Percentiles rank a stretch among this genome's conserved stretches.
Evolutionary conservation across 2,797 vertebrate genomes (phyloP).

Genomic region (Parauchenoglanis ngamensis): DNA sequence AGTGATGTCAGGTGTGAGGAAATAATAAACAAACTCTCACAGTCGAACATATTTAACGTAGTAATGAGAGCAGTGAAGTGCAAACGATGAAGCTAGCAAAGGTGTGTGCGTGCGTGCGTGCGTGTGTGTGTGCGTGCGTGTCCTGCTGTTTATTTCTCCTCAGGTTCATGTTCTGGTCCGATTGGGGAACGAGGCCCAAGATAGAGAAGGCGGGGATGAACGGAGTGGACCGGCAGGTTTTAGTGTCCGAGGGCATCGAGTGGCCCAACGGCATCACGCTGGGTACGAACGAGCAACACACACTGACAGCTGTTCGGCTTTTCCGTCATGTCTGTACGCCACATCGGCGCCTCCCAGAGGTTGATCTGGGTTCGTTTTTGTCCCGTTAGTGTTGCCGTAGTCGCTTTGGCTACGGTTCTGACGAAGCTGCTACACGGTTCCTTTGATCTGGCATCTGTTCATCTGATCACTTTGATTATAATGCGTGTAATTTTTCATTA

Average conservation of each 20-base stretch:
- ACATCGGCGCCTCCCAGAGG: too few species aligned
- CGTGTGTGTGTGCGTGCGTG: too few species aligned
- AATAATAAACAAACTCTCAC: too few species aligned
- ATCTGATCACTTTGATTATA: neutral
- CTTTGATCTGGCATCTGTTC: neutral
- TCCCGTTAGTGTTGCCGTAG: neutral
- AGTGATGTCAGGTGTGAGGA: too few species aligned
- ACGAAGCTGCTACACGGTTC: neutral
- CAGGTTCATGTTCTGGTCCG: conserved; percentile 99
- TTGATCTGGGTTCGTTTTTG: neutral
- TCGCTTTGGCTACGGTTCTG: neutral
- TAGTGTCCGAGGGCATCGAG: conserved; percentile 91
- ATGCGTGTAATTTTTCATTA: neutral
- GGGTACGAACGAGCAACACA: conserved; percentile 74
- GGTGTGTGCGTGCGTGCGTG: too few species aligned
- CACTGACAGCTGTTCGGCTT: neutral
- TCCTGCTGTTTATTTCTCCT: neutral
- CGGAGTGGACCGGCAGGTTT: conserved; percentile 85
- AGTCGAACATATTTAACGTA: too few species aligned
- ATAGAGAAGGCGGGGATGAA: conserved; percentile 98
- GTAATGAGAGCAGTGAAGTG: too few species aligned
- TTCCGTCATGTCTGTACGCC: neutral
- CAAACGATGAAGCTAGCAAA: too few species aligned
- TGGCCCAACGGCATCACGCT: conserved; percentile 98
- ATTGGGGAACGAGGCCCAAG: conserved; percentile 93